These are phyloP conservation scores for Gila robusta DNA, from an alignment of 2,797 vertebrate species.

Conservation along the genomic window DNA sequence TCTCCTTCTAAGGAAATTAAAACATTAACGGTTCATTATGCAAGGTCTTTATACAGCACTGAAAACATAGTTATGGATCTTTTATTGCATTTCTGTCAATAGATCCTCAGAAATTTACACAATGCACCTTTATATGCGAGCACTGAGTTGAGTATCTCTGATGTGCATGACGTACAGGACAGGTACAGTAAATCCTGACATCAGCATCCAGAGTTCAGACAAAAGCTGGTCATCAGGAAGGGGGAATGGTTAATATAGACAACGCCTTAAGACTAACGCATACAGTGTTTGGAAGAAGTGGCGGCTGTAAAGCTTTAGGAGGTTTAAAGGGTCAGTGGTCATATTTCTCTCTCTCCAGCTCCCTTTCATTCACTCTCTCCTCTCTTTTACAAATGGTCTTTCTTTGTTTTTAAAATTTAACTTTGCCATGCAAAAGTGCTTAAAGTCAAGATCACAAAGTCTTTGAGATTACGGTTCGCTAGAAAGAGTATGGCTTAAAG, in stretches of 20 bases:
- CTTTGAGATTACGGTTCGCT: constrained; percentile 49
- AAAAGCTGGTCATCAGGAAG: constrained; percentile 4
- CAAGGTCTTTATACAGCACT: too few relatives aligned
- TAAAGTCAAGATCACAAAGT: neutral
- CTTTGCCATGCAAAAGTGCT: neutral
- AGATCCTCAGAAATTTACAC: too few relatives aligned
- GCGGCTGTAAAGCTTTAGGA: constrained; percentile 22
- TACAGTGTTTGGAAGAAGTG: constrained; percentile 11
- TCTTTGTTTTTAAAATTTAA: neutral
- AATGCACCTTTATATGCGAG: neutral
- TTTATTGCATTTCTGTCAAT: too few relatives aligned
- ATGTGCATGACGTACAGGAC: neutral
- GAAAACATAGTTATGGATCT: too few relatives aligned
- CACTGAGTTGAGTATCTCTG: neutral
- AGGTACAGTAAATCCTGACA: neutral
- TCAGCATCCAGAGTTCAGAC: neutral
- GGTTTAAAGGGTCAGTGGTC: constrained; percentile 11
- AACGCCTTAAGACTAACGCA: neutral
- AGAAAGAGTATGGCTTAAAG: constrained; percentile 66
- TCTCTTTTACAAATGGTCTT: neutral
- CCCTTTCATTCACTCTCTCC: neutral
- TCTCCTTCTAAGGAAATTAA: too few relatives aligned
- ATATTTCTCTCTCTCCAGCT: neutral
- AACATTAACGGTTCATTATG: too few relatives aligned
- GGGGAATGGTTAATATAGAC: constrained; percentile 34